phyloP scores from a whole-genome alignment of 2,888 invertebrate genomes.

The Dicranocentrus wangi region DNA sequence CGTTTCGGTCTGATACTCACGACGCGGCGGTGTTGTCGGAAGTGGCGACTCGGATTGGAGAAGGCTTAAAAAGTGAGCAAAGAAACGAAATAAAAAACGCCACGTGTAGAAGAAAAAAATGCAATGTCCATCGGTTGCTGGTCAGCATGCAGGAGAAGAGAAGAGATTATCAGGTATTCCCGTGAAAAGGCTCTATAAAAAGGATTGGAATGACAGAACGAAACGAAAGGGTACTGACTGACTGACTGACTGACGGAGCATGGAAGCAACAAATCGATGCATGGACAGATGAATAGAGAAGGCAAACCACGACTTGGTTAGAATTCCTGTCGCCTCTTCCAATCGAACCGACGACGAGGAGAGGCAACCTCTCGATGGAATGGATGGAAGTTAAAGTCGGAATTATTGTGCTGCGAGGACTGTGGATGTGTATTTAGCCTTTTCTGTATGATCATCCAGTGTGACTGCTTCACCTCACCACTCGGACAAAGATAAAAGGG shows the following conservation, averaged over 20 bases:
- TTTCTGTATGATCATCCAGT: no score
- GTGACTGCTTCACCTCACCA: conserved; percentile 5
- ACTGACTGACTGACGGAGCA: conserved; percentile 9
- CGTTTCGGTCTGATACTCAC: conserved; percentile 25
- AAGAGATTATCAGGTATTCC: conserved; percentile 56
- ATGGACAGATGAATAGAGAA: conserved; percentile 12
- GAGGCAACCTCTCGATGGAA: no score
- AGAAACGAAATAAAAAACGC: conserved; percentile 54
- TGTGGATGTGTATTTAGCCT: no score
- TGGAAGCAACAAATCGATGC: conserved; percentile 46
- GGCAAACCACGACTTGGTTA: no score
- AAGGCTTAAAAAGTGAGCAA: conserved; percentile 33
- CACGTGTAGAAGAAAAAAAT: conserved; percentile 58
- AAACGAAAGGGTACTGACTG: conserved; percentile 31
- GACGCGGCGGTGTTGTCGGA: conserved; percentile 14
- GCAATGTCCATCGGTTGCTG: not conserved
- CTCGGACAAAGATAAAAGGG: conserved; percentile 29
- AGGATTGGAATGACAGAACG: not conserved
- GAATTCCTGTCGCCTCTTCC: no score
- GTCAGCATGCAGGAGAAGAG: not conserved
- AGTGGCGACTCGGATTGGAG: conserved; percentile 14
- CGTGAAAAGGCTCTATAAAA: conserved; percentile 53
- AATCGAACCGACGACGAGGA: no score
- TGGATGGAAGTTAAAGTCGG: no score
- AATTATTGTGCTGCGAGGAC: no score